phyloP scores from a whole-genome alignment of 2,888 invertebrate species.

The Kuschelorhynchus macadamiae region DNA sequence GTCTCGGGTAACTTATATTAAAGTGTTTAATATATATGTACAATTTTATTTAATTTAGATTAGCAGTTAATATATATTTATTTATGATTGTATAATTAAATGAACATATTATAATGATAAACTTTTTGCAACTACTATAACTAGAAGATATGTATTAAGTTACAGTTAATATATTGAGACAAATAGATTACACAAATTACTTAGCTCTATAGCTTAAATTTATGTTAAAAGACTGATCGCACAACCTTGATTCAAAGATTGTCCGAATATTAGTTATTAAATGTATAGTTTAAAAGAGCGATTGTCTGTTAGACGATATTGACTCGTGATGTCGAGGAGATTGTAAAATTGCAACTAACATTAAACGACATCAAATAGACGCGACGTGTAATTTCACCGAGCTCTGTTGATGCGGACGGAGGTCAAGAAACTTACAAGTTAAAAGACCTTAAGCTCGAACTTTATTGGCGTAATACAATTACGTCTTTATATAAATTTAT shows the following conservation, averaged over 20 bases:
- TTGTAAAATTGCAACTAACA: constrained; percentile 41
- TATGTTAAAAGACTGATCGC: constrained; percentile 36
- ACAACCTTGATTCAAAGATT: constrained; percentile 48
- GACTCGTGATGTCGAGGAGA: constrained; percentile 45
- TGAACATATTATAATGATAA: background rate
- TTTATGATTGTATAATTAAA: background rate
- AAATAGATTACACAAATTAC: constrained; percentile 14
- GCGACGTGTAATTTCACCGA: constrained; percentile 34
- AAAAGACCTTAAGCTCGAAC: constrained; percentile 41
- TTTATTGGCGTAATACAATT: constrained; percentile 26
- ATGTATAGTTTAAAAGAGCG: constrained; percentile 29
- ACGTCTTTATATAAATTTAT: constrained; percentile 29
- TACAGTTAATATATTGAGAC: constrained; percentile 10
- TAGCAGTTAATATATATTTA: background rate
- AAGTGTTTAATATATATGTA: constrained; percentile 19
- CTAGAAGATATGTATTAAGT: constrained; percentile 35
- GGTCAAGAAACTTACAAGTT: constrained; percentile 45
- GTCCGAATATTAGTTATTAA: constrained; percentile 38
- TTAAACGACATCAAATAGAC: constrained; percentile 32
- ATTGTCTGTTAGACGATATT: constrained; percentile 43
- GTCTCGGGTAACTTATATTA: constrained; percentile 56
- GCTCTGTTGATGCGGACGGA: constrained; percentile 42
- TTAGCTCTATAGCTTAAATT: constrained; percentile 21
- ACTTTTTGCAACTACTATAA: background rate
- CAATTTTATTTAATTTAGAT: constrained; percentile 14